These are phyloP conservation scores for Tapirus indicus DNA, from an alignment of 2,797 vertebrate species.

Conservation along the genomic window DNA sequence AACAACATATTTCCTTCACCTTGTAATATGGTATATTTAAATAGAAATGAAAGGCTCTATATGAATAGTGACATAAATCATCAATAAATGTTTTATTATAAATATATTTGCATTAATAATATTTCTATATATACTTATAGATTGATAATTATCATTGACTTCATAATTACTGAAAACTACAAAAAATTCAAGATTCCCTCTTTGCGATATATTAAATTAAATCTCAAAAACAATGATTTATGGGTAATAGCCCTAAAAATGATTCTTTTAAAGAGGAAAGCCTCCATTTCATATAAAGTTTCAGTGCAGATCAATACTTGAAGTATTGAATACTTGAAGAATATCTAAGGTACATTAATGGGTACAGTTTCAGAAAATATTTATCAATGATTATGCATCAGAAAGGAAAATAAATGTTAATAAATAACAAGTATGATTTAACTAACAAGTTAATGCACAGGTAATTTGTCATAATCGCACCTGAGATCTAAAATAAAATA, in stretches of 20 bases:
- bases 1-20: neutral
- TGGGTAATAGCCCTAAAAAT: neutral
- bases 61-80: neutral
- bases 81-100: neutral
- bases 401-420: slow-evolving; percentile 1
- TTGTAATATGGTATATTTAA: slow-evolving; percentile 6
- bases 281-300: neutral
- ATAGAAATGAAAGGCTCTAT: neutral
- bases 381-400: neutral
- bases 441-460: neutral
- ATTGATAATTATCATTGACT: neutral
- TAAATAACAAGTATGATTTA: neutral
- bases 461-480: neutral
- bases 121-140: neutral
- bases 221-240: neutral
- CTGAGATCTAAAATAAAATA: slow-evolving; percentile 3
- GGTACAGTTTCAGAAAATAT: neutral
- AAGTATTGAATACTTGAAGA: neutral
- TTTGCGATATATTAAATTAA: neutral
- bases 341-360: neutral
- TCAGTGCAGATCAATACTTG: neutral
- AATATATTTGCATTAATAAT: slow-evolving; percentile 4
- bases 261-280: neutral
- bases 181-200: neutral
- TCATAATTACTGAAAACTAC: neutral